Evolutionary conservation across 2,797 vertebrate genomes (phyloP), one percentile per base, ranked within the genome.

Genomic region (Cynopterus sphinx): DNA sequence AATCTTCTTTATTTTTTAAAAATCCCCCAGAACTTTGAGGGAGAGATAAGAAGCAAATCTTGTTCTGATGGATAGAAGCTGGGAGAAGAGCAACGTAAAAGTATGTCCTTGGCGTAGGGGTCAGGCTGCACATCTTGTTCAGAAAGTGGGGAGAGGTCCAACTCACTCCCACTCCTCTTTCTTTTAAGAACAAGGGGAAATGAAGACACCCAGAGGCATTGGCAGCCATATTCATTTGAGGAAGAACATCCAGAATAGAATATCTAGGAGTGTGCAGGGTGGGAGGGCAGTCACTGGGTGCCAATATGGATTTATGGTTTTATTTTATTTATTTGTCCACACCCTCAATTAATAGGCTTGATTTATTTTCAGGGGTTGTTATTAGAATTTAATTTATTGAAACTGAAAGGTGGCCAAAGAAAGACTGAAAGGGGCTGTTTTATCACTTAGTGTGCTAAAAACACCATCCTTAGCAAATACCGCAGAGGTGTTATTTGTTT

Each of bases 371-470:
- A 90, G 22, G 49, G 9, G 43, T 22, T 65, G 43, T 68, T 67
- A 43, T 81, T 70, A 92, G n/a, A 36, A 51, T 95, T 67, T 74
- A 36, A 53, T 59, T 89, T 89, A n/a, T 68, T 53, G 22, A 90
- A 81, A 81, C 43, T 36, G 24, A 7, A 31, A 53, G 33, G 33
- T 93, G 65, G 8, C 65, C 24, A 26, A 13, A 17, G 41, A 59
- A 67, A 57, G 81, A 28, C 49, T 65, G n/a, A 46, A 39, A 15
- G 22, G 49, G 46, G 12, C 11, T 79, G 39, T 24, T 73, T 73
- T 65, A 41, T 53, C 39, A 65, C 22, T 53, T 9, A 8, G 13
- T 36, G 33, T 79, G 73, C 81, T 81, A 53, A 51, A 59, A 46
- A 53, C 61, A 59, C 78, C 74, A 53, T 24, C 41, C 65, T 46